Evolutionary conservation across 2,113 vertebrate genomes (phyloP).

Genomic region (Xiphophorus maculatus): DNA sequence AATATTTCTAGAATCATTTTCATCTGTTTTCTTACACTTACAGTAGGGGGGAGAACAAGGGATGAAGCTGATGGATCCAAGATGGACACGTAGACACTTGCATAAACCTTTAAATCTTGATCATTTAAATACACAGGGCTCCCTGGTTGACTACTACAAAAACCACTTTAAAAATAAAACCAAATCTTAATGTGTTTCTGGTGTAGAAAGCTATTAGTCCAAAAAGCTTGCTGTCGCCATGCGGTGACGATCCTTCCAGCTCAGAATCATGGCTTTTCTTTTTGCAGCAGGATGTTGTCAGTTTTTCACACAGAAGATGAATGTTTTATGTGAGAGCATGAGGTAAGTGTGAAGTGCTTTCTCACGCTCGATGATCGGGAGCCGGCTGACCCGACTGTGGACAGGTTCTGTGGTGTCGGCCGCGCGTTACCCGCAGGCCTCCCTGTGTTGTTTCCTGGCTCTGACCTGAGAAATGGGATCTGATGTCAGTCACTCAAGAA

Average conservation of each 20-base stretch:
- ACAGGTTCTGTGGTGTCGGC: background rate
- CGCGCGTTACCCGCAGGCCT: background rate
- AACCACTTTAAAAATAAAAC: no score
- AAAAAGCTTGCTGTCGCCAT: background rate
- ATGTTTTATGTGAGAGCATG: constrained; percentile 2
- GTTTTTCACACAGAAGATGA: constrained; percentile 1
- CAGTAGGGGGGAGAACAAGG: no score
- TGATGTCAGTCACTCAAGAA: background rate
- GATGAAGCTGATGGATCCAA: no score
- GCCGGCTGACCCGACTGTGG: background rate
- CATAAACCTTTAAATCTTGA: background rate
- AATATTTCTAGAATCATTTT: no score
- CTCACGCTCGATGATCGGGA: background rate
- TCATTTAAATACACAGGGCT: no score
- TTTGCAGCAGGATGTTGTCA: background rate
- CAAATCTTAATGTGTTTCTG: background rate
- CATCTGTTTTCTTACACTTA: no score
- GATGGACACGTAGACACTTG: background rate
- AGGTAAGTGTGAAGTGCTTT: constrained; percentile 13
- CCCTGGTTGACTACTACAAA: no score
- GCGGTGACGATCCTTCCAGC: background rate
- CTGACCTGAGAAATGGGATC: background rate
- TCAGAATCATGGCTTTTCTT: background rate
- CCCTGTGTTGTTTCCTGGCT: background rate
- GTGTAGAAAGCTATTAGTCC: background rate